These are phyloP conservation scores for Anarsia innoxiella DNA, from an alignment of 2,888 invertebrate genomes.

Conservation along the genomic window DNA sequence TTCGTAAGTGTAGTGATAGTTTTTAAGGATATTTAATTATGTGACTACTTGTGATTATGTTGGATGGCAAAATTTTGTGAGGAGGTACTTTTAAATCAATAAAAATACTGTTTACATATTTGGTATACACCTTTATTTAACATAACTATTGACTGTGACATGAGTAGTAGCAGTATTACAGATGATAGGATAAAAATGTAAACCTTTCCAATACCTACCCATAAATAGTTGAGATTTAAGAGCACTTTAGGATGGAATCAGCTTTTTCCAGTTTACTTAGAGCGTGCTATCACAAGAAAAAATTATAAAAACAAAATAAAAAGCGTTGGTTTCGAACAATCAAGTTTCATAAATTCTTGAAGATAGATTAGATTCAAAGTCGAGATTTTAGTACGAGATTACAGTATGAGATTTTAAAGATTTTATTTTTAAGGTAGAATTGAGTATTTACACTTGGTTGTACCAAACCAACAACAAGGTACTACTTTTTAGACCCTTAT, in stretches of 20 bases:
- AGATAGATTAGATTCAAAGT: too few relatives aligned
- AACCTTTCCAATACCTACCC: conserved; percentile 45
- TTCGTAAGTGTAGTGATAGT: background rate
- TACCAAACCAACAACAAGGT: conserved; percentile 57
- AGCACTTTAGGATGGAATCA: conserved; percentile 74
- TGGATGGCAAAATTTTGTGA: background rate
- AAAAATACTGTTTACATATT: conserved; percentile 42
- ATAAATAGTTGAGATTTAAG: conserved; percentile 67
- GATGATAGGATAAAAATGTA: conserved; percentile 32
- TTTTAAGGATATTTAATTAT: background rate
- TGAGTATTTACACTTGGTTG: too few relatives aligned
- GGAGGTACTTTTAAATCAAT: background rate
- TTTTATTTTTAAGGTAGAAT: too few relatives aligned
- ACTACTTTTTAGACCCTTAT: conserved; percentile 61
- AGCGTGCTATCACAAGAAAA: conserved; percentile 41
- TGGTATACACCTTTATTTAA: conserved; percentile 35
- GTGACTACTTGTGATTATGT: too few relatives aligned
- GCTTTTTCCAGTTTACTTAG: conserved; percentile 53
- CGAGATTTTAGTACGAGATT: too few relatives aligned
- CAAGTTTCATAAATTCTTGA: too few relatives aligned
- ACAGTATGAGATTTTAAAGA: too few relatives aligned
- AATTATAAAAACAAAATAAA: conserved; percentile 42
- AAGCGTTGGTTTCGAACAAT: conserved; percentile 44
- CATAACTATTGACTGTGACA: conserved; percentile 60
- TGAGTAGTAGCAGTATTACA: conserved; percentile 42